Base-by-base conservation (phyloP, 1,140 invertebrate species). In the Littorina saxatilis region DNA sequence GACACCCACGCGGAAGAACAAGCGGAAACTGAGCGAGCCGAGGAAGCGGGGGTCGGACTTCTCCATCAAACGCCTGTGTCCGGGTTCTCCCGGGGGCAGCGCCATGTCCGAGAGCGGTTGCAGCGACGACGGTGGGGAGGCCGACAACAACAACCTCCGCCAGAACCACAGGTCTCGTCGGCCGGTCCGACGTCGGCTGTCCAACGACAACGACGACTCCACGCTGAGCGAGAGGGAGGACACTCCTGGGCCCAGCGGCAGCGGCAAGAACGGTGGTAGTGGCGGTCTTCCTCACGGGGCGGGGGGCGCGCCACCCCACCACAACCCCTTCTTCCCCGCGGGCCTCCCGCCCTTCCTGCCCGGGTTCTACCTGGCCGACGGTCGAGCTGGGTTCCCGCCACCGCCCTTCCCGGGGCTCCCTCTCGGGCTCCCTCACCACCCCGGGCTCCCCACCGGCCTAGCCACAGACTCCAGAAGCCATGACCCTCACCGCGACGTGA, bases 21-120 rank as follows among this genome's bases (percentile, higher is more conserved):
- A 96, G 89, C 92, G 96, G 37, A 96, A 96, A 84, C 93, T 95
- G 78, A 94, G 95, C 17, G 96, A 96, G 80, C 95, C 96, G 0
- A 93, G 95, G 15, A 94, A 94, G 85, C 89, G 90, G 43, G 86
- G 84, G 7, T 87, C 83, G 7, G 90, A 91, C 81, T 91, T 90
- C 83, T 89, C 87, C 84, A 88, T 90, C 80, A 90, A 90, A 75
- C 80, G 89, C 50, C 86, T 90, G 68, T 91, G 89, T 86, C 88
- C 87, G 55, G 87, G 90, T 39, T 90, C 86, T 93, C 86, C 88
- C 27, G 76, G 76, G 35, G 80, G 92, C 89, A 50, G 87, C 81
- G 86, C 85, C 39, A 79, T 74, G 72, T 76, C 76, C 32, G 75
- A 83, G 29, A 78, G 74, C n/a, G 82, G 68, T 39, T 86, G 85